Conservation (phyloP, 1,140 invertebrate species). For the Neodiprion fabricii region DNA sequence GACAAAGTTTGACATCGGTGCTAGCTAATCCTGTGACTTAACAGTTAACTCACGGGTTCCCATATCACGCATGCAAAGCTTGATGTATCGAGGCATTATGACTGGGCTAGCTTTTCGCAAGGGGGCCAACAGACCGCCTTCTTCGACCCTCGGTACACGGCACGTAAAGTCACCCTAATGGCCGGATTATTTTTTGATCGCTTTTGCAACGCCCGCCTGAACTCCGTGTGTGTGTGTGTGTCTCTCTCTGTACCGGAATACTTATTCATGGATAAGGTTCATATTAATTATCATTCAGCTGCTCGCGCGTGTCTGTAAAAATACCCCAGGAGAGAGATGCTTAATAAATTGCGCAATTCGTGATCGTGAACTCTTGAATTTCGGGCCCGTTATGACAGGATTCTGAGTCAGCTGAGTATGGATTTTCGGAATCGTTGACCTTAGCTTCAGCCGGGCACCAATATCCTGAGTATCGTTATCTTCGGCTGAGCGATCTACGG, state of each 20-base stretch:
- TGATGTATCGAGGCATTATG: conserved; percentile 62
- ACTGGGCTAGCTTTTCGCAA: conserved; percentile 35
- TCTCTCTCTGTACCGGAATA: background rate
- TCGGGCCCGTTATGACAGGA: too few relatives aligned
- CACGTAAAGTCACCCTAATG: conserved; percentile 58
- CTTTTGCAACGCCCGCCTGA: background rate
- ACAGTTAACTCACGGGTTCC: conserved; percentile 44
- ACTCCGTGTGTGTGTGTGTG: too few relatives aligned
- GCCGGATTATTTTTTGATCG: conserved; percentile 56
- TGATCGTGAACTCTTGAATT: too few relatives aligned
- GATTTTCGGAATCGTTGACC: conserved; percentile 15
- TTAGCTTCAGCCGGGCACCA: conserved; percentile 24
- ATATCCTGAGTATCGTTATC: conserved; percentile 53
- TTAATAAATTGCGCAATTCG: too few relatives aligned
- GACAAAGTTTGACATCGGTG: conserved; percentile 10
- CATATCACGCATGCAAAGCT: conserved; percentile 63
- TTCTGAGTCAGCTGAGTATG: too few relatives aligned
- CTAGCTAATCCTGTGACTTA: conserved; percentile 36
- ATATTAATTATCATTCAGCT: background rate
- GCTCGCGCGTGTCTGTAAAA: background rate
- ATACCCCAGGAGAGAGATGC: too few relatives aligned
- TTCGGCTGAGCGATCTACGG: conserved; percentile 30
- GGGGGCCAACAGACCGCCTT: conserved; percentile 51
- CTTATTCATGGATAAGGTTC: background rate
- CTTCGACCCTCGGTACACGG: conserved; percentile 27